phyloP scores from a whole-genome alignment of 2,113 vertebrate species.

The Phyllopteryx taeniolatus region DNA sequence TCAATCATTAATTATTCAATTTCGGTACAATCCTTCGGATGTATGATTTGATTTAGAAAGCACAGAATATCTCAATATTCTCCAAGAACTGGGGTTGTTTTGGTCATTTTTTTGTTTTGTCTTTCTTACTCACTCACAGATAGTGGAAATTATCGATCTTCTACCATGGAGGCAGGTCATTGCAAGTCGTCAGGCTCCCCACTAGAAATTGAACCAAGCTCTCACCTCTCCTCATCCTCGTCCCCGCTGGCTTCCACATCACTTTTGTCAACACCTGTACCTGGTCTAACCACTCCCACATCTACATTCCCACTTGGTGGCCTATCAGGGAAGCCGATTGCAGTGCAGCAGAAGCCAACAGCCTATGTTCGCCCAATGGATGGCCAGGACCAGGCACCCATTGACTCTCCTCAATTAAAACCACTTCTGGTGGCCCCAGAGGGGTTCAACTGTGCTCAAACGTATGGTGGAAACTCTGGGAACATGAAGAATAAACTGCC shows the following conservation, averaged over 20 bases:
- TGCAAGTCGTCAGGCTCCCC: conserved; percentile 71
- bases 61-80: conserved; percentile 6
- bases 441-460: conserved; percentile 75
- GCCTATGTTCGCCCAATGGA: conserved; percentile 94
- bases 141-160: conserved; percentile 53
- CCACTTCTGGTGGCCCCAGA: conserved; percentile 83
- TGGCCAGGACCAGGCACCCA: conserved; percentile 88
- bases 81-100: conserved; percentile 18
- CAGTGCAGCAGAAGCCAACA: conserved; percentile 89
- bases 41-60: conserved; percentile 17
- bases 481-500: conserved; percentile 89
- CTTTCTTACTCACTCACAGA: conserved; percentile 35
- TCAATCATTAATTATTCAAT: neutral
- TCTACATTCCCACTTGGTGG: conserved; percentile 82
- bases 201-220: conserved; percentile 76
- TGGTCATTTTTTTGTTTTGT: conserved; percentile 3
- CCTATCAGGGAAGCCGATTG: conserved; percentile 83
- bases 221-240: conserved; percentile 69
- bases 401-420: conserved; percentile 87
- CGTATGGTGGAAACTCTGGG: conserved; percentile 78
- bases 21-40: neutral
- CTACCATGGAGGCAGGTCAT: conserved; percentile 65
- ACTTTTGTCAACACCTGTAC: conserved; percentile 74
- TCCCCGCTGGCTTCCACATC: conserved; percentile 87
- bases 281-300: conserved; percentile 65